These are phyloP conservation scores for Notoglanidium macrostoma DNA, from an alignment of 2,797 vertebrate genomes.

Conservation along the genomic window DNA sequence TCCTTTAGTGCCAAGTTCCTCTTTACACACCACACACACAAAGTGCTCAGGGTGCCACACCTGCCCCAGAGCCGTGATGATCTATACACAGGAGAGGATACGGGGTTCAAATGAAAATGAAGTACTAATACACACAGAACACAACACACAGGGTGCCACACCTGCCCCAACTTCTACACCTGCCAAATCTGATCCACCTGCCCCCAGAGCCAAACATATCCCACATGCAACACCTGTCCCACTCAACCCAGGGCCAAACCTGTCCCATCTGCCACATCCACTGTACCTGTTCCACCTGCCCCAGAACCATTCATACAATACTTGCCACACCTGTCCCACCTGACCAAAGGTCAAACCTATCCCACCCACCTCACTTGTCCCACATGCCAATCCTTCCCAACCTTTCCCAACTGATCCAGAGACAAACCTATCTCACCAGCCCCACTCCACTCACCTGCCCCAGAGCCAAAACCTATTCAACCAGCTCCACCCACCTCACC, in stretches of 20 bases:
- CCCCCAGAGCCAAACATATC: background rate
- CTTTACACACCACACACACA: conserved; percentile 77
- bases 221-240: background rate
- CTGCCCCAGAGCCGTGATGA: conserved; percentile 84
- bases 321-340: background rate
- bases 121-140: background rate
- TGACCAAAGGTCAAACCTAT: background rate
- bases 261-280: no score
- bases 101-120: background rate
- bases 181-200: background rate
- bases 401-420: no score
- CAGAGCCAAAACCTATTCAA: no score
- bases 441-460: no score
- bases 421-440: no score
- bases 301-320: background rate
- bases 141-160: background rate
- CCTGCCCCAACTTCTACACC: background rate
- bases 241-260: background rate
- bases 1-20: conserved; percentile 74
- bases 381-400: background rate
- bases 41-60: conserved; percentile 93
- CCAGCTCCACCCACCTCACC: background rate
- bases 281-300: background rate
- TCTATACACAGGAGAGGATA: conserved; percentile 64
- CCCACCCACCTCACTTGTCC: background rate